phyloP scores from a whole-genome alignment of 2,113 vertebrate genomes.

The Salminus brasiliensis region DNA sequence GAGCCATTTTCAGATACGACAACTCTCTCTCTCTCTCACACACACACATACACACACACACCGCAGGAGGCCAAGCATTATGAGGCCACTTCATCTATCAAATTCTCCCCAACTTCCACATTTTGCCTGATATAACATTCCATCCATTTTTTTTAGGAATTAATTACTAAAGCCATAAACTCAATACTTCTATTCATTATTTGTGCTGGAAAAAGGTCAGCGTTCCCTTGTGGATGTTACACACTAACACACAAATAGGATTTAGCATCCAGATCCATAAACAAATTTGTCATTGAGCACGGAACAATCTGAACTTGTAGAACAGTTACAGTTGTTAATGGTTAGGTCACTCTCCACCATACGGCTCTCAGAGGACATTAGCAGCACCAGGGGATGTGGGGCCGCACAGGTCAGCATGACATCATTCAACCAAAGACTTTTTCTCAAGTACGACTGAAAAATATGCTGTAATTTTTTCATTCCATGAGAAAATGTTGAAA shows the following conservation, averaged over 20 bases:
- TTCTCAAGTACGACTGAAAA: neutral
- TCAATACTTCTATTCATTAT: conserved; percentile 46
- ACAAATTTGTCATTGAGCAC: conserved; percentile 49
- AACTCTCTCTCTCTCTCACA: too few species aligned
- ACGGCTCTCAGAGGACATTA: conserved; percentile 1
- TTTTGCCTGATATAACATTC: conserved; percentile 24
- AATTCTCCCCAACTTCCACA: conserved; percentile 10
- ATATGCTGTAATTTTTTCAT: neutral
- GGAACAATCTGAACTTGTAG: conserved; percentile 30
- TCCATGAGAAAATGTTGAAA: neutral
- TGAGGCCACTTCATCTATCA: conserved; percentile 31
- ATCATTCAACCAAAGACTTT: neutral
- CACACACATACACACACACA: neutral
- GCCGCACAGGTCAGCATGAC: neutral
- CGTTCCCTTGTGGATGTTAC: conserved; percentile 29
- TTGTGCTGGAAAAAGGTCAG: conserved; percentile 40
- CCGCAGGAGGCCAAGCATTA: conserved; percentile 37
- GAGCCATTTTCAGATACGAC: conserved; percentile 48
- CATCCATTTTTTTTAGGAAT: conserved; percentile 8
- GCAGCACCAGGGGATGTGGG: neutral
- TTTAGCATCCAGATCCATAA: conserved; percentile 48
- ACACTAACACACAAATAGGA: conserved; percentile 40
- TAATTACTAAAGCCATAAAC: conserved; percentile 47
- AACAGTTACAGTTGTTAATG: conserved; percentile 40
- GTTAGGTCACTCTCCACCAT: conserved; percentile 14